Conservation (phyloP, 2,888 invertebrate species). For the Scaeva pyrastri region DNA sequence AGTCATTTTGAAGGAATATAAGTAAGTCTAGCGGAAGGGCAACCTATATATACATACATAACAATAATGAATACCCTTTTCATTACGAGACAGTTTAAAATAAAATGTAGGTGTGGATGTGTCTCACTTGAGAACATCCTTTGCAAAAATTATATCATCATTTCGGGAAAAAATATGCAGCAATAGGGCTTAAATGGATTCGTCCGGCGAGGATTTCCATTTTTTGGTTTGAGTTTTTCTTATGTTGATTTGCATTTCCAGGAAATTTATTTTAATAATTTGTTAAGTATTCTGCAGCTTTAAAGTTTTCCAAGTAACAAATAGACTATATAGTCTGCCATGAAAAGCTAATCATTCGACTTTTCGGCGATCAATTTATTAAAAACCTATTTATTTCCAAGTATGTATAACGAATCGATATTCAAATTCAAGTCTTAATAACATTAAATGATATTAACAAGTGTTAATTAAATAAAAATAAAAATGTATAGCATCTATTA, state of each 20-base stretch:
- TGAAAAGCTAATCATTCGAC: no score
- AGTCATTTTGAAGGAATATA: slow-evolving; percentile 59
- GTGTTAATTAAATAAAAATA: no score
- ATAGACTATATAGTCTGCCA: no score
- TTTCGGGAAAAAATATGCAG: slow-evolving; percentile 49
- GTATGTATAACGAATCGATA: no score
- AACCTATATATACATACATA: slow-evolving; percentile 40
- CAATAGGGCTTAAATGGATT: slow-evolving; percentile 68
- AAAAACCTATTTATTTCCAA: no score
- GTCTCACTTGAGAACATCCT: slow-evolving; percentile 58
- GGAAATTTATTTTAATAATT: slow-evolving; percentile 31
- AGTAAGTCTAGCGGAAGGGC: slow-evolving; percentile 40
- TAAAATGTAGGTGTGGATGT: slow-evolving; percentile 29
- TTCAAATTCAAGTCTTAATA: no score
- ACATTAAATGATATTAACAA: no score
- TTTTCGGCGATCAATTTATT: no score
- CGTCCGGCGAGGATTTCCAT: slow-evolving; percentile 66
- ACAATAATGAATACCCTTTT: slow-evolving; percentile 72
- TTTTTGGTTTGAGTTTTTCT: slow-evolving; percentile 18
- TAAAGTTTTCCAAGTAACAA: slow-evolving; percentile 4
- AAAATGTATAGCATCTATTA: no score
- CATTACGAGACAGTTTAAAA: slow-evolving; percentile 57
- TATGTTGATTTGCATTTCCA: background rate
- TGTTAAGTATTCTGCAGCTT: slow-evolving; percentile 18
- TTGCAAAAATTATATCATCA: slow-evolving; percentile 41